These are phyloP conservation scores for Pimephales promelas DNA, from an alignment of 2,113 vertebrate species.

Conservation along the genomic window DNA sequence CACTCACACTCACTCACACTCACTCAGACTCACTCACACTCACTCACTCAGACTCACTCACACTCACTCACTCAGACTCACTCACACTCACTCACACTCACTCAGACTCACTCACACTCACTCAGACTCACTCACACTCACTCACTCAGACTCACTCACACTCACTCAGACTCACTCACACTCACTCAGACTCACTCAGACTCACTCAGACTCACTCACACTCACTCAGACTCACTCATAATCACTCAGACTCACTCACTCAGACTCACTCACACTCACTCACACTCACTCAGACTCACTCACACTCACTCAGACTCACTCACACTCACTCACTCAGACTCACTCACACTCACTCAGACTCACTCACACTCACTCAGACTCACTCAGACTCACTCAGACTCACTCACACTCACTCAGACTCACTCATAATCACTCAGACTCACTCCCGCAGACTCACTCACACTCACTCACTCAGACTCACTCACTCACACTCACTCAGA, in stretches of 20 bases:
- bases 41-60: background rate
- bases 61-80: slow-evolving; percentile 23
- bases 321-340: slow-evolving; percentile 33
- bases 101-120: slow-evolving; percentile 36
- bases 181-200: too few relatives aligned
- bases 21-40: too few relatives aligned
- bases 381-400: background rate
- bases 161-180: too few relatives aligned
- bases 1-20: background rate
- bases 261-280: background rate
- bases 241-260: slow-evolving; percentile 20
- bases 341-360: slow-evolving; percentile 23
- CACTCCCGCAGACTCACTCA: background rate
- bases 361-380: slow-evolving; percentile 32
- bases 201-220: slow-evolving; percentile 30
- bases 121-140: background rate
- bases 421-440: too few relatives aligned
- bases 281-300: too few relatives aligned
- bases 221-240: slow-evolving; percentile 24
- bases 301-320: background rate
- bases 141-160: too few relatives aligned
- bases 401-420: background rate
- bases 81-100: slow-evolving; percentile 26
- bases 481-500: slow-evolving; percentile 19
- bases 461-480: slow-evolving; percentile 30